phyloP scores from a whole-genome alignment of 2,797 vertebrate genomes.

The Xenopus petersii region DNA sequence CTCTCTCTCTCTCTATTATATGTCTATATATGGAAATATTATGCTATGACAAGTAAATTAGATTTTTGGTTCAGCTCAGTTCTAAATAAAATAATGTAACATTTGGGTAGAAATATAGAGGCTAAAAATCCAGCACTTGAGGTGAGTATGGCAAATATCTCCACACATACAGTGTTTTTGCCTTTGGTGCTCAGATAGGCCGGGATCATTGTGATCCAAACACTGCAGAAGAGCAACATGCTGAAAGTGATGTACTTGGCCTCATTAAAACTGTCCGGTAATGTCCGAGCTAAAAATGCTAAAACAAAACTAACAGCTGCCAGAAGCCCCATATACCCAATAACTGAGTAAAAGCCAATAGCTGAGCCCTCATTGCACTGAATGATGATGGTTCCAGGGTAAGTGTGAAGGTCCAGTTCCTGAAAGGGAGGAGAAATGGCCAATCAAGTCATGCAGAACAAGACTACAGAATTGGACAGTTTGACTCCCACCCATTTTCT shows the following conservation, averaged over 20 bases:
- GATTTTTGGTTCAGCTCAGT: background rate
- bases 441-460: background rate
- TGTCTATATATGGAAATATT: too few relatives aligned
- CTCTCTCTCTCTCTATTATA: too few relatives aligned
- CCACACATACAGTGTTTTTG: background rate
- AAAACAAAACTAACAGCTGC: conserved; percentile 31
- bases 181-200: conserved; percentile 6
- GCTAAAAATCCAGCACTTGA: background rate
- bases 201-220: conserved; percentile 5
- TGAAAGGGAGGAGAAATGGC: background rate
- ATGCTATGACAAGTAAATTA: background rate
- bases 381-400: background rate
- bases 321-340: conserved; percentile 26
- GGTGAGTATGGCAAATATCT: conserved; percentile 17
- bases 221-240: conserved; percentile 1
- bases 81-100: background rate
- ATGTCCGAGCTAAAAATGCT: background rate
- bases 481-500: conserved; percentile 5
- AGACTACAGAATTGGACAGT: background rate
- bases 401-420: background rate
- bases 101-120: background rate
- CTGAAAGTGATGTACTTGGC: conserved; percentile 21
- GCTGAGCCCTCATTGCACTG: conserved; percentile 2
- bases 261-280: conserved; percentile 43
- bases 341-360: conserved; percentile 12